These are phyloP conservation scores for Drosophila eohydei DNA, from an alignment of 2,888 invertebrate species.

Conservation along the genomic window DNA sequence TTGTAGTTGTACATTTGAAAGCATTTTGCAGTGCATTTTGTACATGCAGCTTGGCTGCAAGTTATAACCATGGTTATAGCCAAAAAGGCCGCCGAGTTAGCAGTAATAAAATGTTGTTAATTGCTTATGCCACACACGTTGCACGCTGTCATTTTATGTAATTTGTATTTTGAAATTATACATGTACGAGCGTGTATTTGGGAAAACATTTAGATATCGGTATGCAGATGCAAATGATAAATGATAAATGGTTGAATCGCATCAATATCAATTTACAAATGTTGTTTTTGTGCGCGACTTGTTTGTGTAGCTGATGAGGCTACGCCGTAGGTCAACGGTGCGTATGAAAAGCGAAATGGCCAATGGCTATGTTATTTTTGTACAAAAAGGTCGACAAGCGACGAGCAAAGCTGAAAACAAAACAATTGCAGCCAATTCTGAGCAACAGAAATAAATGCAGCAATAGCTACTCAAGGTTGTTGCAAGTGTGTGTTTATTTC, in stretches of 20 bases:
- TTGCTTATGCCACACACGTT: constrained; percentile 71
- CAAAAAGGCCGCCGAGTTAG: constrained; percentile 7
- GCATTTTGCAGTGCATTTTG: constrained; percentile 19
- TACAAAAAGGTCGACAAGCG: constrained; percentile 19
- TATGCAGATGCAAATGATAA: constrained; percentile 13
- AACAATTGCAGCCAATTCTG: constrained; percentile 25
- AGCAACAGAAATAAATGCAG: constrained; percentile 5
- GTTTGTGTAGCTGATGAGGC: constrained; percentile 6
- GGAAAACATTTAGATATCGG: constrained; percentile 27
- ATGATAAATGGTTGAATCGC: constrained; percentile 17
- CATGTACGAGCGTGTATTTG: constrained; percentile 14
- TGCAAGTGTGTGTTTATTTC: constrained; percentile 39
- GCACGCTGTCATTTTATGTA: constrained; percentile 53
- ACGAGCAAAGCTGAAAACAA: constrained; percentile 9
- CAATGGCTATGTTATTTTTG: constrained; percentile 13
- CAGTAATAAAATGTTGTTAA: constrained; percentile 65
- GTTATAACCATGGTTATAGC: constrained; percentile 36
- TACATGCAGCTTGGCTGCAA: constrained; percentile 41
- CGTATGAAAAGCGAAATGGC: constrained; percentile 32
- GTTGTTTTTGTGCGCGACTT: constrained; percentile 7
- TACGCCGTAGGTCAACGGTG: constrained; percentile 34
- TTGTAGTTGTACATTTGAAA: constrained; percentile 32
- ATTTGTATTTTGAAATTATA: constrained; percentile 24
- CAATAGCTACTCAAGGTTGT: constrained; percentile 15
- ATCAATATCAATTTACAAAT: constrained; percentile 49